A percentile compares a stretch with the other conserved stretches of the same genome.
Conservation (phyloP, 2,113 vertebrate species). For the Sapajus apella region DNA sequence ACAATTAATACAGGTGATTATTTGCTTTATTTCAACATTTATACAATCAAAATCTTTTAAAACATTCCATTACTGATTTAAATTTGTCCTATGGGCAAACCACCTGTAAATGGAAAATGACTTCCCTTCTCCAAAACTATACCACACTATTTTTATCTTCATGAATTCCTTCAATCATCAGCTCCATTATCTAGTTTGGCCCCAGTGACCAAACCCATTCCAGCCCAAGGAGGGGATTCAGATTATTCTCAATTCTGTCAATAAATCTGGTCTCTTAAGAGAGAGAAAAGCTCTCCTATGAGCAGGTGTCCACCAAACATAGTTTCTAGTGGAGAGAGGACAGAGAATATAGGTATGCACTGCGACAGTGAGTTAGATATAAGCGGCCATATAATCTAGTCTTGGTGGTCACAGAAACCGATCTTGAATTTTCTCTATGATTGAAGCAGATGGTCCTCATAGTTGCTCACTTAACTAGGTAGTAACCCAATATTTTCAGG, state of each 20-base stretch:
- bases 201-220: not conserved
- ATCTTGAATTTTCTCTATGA: not conserved
- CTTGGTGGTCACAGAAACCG: not conserved
- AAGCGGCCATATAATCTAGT: not conserved
- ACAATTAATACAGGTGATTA: constrained; percentile 62
- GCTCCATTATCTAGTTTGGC: not conserved
- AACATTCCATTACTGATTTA: not conserved
- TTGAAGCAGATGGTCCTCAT: not conserved
- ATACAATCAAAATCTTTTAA: constrained; percentile 17
- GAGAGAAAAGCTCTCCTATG: not conserved
- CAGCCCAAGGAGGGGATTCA: not conserved
- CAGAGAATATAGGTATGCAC: rapidly evolving
- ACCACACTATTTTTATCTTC: not conserved
- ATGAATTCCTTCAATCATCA: not conserved
- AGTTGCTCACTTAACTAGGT: not conserved
- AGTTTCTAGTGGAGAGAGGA: not conserved
- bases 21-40: constrained; percentile 45
- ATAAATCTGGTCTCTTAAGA: not conserved
- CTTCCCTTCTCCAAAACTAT: not conserved
- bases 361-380: not conserved
- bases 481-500: not conserved
- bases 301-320: not conserved
- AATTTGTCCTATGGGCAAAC: not conserved
- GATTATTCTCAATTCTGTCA: not conserved
- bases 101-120: not conserved